phyloP scores from a whole-genome alignment of 2,888 invertebrate species.

The Drosophila borealis region DNA sequence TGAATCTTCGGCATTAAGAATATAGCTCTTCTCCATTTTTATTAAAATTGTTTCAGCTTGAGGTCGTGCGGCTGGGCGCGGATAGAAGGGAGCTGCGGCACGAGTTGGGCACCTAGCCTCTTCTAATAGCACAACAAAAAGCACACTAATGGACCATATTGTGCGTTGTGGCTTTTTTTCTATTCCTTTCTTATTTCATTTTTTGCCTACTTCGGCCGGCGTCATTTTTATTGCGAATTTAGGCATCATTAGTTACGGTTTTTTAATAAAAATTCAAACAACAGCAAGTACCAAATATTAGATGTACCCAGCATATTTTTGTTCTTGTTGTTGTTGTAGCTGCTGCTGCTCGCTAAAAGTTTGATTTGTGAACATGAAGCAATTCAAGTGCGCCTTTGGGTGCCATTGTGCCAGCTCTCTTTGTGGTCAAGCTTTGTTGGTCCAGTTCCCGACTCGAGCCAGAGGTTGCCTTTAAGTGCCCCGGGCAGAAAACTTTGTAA shows the following conservation, averaged over 20 bases:
- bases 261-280: slow-evolving; percentile 77
- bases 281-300: slow-evolving; percentile 61
- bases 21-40: slow-evolving; percentile 44
- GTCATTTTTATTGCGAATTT: slow-evolving; percentile 80
- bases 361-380: slow-evolving; percentile 74
- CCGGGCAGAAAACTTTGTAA: slow-evolving; percentile 62
- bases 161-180: slow-evolving; percentile 61
- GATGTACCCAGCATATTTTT: slow-evolving; percentile 29
- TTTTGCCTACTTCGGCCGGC: slow-evolving; percentile 23
- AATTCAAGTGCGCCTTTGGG: slow-evolving; percentile 76
- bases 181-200: background rate
- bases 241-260: slow-evolving; percentile 81
- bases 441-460: slow-evolving; percentile 18
- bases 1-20: background rate
- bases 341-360: slow-evolving; percentile 50
- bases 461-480: slow-evolving; percentile 51
- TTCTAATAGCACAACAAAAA: slow-evolving; percentile 72
- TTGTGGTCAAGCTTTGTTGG: slow-evolving; percentile 75
- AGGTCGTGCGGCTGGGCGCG: slow-evolving; percentile 30
- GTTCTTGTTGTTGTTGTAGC: background rate
- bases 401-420: slow-evolving; percentile 67
- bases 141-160: slow-evolving; percentile 80
- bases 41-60: slow-evolving; percentile 82
- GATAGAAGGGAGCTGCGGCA: background rate
- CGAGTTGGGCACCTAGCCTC: slow-evolving; percentile 34